phyloP scores from a whole-genome alignment of 2,888 invertebrate species.

The Crepidodera aurea region DNA sequence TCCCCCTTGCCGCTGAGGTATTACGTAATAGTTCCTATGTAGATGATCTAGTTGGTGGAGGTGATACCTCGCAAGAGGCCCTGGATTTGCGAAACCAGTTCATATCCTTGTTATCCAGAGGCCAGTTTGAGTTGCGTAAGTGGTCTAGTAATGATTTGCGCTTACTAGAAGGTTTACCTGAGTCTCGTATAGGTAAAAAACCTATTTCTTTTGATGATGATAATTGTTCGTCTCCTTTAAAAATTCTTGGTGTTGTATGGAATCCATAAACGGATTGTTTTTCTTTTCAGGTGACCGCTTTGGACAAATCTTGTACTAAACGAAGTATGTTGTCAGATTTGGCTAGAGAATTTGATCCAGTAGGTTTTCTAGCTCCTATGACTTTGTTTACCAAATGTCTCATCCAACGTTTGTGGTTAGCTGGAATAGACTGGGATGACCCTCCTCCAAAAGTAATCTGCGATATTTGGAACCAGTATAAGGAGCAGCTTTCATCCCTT shows the following conservation, averaged over 20 bases:
- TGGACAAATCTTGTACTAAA: constrained; percentile 12
- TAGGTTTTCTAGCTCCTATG: constrained; percentile 2
- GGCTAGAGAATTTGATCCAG: constrained; percentile 14
- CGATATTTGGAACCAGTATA: not conserved
- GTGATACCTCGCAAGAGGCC: not conserved
- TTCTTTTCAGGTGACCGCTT: constrained; percentile 1
- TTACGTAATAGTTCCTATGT: not conserved
- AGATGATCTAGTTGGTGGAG: constrained; percentile 7
- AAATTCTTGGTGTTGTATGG: constrained; percentile 19
- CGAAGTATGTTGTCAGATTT: constrained; percentile 9
- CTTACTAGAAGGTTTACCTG: not conserved
- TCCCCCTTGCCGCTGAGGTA: not conserved
- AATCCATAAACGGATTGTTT: constrained; percentile 10
- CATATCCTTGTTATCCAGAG: not conserved
- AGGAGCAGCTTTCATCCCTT: not conserved
- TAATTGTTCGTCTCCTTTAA: not conserved
- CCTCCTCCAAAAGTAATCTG: not conserved
- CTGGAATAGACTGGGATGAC: constrained; percentile 7
- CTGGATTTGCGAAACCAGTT: not conserved
- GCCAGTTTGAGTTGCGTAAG: constrained; percentile 14
- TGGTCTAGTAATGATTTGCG: constrained; percentile 18
- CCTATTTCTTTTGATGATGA: constrained; percentile 9
- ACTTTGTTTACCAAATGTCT: constrained; percentile 10
- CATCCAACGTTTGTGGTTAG: constrained; percentile 10
- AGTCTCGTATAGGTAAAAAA: not conserved